These are phyloP conservation scores for Neomorphus geoffroyi DNA, from an alignment of 2,797 vertebrate genomes.

Conservation along the genomic window DNA sequence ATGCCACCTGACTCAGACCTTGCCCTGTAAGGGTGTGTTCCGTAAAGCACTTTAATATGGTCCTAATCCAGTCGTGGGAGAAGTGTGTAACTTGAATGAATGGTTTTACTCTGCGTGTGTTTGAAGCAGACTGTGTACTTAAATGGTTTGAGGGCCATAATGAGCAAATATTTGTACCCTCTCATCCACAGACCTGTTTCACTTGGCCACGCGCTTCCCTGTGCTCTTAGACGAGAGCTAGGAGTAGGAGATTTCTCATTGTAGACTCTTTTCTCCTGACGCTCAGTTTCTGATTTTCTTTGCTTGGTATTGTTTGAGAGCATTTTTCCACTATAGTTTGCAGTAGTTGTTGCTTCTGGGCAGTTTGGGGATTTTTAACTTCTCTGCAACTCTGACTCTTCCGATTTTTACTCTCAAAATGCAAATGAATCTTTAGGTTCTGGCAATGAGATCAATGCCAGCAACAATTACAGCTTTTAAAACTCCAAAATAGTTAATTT, in stretches of 20 bases:
- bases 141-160: neutral
- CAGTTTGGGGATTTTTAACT: neutral
- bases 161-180: neutral
- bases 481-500: neutral
- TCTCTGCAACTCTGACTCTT: neutral
- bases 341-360: neutral
- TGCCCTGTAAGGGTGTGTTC: neutral
- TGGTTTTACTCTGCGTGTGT: neutral
- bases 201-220: neutral
- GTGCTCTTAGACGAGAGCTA: neutral
- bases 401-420: neutral
- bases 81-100: neutral
- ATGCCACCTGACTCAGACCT: neutral
- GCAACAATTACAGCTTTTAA: neutral
- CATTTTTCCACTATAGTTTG: neutral
- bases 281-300: neutral
- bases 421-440: neutral
- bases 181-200: neutral
- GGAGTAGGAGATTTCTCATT: neutral
- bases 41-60: accelerated
- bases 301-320: neutral
- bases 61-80: neutral
- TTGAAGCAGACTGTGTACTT: neutral
- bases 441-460: neutral
- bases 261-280: neutral